phyloP scores from a whole-genome alignment of 2,888 invertebrate species.

The Ceramica pisi region DNA sequence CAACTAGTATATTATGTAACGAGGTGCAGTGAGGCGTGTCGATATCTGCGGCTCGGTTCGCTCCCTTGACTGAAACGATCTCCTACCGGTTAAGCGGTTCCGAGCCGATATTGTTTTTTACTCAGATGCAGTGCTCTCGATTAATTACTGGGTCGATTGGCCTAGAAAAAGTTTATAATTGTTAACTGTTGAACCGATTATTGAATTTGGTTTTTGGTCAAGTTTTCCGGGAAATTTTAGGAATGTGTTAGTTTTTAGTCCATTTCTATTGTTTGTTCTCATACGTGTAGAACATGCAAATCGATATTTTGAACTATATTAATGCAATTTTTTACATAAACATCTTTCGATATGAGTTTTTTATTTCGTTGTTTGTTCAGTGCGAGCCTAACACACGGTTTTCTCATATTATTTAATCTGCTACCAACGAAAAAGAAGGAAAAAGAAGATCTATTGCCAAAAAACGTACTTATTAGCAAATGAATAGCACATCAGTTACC shows the following conservation, averaged over 20 bases:
- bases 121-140: conserved; percentile 11
- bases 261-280: neutral
- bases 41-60: conserved; percentile 31
- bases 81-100: conserved; percentile 59
- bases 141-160: conserved; percentile 28
- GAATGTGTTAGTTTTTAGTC: neutral
- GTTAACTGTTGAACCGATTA: neutral
- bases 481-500: conserved; percentile 83
- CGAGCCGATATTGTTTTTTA: conserved; percentile 38
- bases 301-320: too few relatives aligned
- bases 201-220: neutral
- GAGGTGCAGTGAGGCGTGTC: conserved; percentile 50
- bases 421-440: too few relatives aligned
- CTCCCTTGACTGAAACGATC: conserved; percentile 61
- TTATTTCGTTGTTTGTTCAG: too few relatives aligned
- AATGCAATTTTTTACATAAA: too few relatives aligned
- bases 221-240: neutral
- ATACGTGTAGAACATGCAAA: too few relatives aligned
- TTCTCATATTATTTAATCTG: too few relatives aligned
- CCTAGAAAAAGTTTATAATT: conserved; percentile 6
- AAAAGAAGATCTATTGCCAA: too few relatives aligned
- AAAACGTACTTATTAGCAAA: too few relatives aligned
- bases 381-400: too few relatives aligned
- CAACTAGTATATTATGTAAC: conserved; percentile 29
- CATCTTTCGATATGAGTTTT: too few relatives aligned